Percentiles rank a stretch among this genome's conserved stretches.
These are phyloP conservation scores for Neofelis nebulosa DNA, from an alignment of 2,113 vertebrate genomes.

Conservation along the genomic window DNA sequence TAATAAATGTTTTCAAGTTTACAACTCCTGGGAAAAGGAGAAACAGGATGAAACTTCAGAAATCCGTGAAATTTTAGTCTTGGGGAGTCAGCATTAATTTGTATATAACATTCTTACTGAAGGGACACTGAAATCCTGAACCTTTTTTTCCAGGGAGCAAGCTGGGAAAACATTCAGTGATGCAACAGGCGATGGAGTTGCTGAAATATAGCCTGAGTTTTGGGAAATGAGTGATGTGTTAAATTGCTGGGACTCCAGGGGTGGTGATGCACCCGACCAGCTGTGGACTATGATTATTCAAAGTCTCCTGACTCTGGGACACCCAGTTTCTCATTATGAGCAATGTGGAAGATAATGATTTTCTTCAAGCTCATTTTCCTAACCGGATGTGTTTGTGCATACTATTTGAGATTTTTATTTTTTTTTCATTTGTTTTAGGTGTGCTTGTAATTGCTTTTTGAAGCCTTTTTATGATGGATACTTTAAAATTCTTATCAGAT, in stretches of 20 bases:
- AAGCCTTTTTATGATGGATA: conserved; percentile 33
- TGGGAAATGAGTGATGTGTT: conserved; percentile 68
- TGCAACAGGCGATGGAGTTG: conserved; percentile 61
- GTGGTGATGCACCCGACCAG: conserved; percentile 32
- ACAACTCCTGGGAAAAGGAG: neutral
- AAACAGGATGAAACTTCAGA: conserved; percentile 36
- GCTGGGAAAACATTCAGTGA: conserved; percentile 65
- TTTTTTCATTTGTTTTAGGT: conserved; percentile 31
- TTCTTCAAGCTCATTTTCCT: conserved; percentile 15
- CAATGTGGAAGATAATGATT: neutral
- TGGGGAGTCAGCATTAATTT: conserved; percentile 16
- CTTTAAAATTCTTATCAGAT: conserved; percentile 52
- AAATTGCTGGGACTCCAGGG: conserved; percentile 52
- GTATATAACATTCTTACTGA: conserved; percentile 45
- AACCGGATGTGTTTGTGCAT: conserved; percentile 23
- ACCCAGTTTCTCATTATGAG: conserved; percentile 34
- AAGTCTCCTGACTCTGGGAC: neutral
- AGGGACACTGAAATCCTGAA: conserved; percentile 45
- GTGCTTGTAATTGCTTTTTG: neutral
- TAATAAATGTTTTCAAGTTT: conserved; percentile 55
- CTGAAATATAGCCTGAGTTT: conserved; percentile 58
- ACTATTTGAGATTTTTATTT: neutral
- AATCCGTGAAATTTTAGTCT: conserved; percentile 50
- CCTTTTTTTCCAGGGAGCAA: conserved; percentile 43
- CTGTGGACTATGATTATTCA: conserved; percentile 40